Base-by-base conservation (phyloP, 1,140 invertebrate genomes). In the Tetraneura akinire region DNA sequence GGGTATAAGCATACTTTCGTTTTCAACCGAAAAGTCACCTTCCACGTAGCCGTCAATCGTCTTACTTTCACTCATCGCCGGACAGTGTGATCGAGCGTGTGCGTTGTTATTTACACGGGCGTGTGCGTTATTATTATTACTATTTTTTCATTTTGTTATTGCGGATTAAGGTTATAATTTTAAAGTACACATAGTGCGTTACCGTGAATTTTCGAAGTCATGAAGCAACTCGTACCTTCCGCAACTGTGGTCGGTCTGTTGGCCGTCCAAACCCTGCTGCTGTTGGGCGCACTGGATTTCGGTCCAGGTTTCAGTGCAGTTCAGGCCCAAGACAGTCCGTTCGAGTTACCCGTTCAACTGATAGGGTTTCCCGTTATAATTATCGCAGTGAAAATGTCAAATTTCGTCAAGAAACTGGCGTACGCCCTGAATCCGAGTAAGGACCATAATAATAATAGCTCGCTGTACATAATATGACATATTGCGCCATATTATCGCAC, bases 321-420 rank as follows among this genome's bases (percentile, higher is more conserved):
- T 6, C 66, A 23, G 6, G 57, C 80, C n/a, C 81, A 82, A 45
- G 90, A 92, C 83, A 88, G 89, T 18, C 83, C 88, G 0, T 92
- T 94, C 83, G 91, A 93, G 84, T 83, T 94, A 55, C 93, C 93
- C 1, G 91, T 94, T 14, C 92, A 94, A 84, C 85, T 94, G 51
- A 87, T 94, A 11, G 93, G 93, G 62, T 94, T 94, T 83, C 93
- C 93, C 0, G 89, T 94, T 51, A 94, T 94, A 82, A 92, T 94
- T 70, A 84, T 92, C 32, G 91, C 92, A 3, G 93, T 94, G n/a
- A 87, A 92, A 84, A 86, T 94, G 57, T 90, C 91, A 1, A 93
- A 93, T 86, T 94, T 94, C 83, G 89, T 93, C 70, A 94, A 93
- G 86, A 94, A 94, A 85, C 85, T 94, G 57, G 90, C 91, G 16